Base-by-base conservation (phyloP, 2,888 invertebrate species). In the Elmis aenea region DNA sequence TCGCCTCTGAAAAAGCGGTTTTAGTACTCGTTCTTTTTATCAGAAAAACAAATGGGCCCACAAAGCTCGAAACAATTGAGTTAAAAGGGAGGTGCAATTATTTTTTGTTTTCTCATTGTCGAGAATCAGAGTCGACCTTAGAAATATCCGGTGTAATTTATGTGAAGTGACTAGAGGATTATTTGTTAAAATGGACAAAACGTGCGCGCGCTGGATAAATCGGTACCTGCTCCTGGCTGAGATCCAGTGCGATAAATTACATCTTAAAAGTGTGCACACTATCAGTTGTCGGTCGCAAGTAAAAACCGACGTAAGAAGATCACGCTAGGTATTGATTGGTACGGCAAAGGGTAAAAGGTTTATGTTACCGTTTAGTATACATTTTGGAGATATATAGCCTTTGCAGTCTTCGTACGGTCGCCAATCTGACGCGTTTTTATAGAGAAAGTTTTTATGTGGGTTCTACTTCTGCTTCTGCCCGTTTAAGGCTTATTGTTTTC, bases 181-280 rank as follows among this genome's bases (percentile, higher is more conserved):
- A 45, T 45, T 44, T 44, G 41, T 41, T 32, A 35, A 34, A 41
- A 41, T 34, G 41, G 41, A 31, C 38, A 38, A 32, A 34, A 35
- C 35, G 38, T 38, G 34, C 33, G 24, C 34, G 32, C 34, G 25
- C 26, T 14, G 30, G 27, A 8, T 8, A 38, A 33, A 35, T 39
- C 34, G 25, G 33, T 22, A 35, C 31, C 35, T 34, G 40, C 26
- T 30, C 13, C 26, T 35, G 35, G 34, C 40, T 31, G 28, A 32
- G 32, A 41, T 41, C 32, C 36, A 32, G 28, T 11, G 26, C 26
- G 31, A 41, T 41, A 41, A 41, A 41, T 41, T 41, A 41, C 32
- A 32, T 27, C 30, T 36, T 27, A 36, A 32, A 38, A 38, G 38
- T 38, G 38, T 26, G 27, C 26, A 32, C 27, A 38, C 36, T 40